These are phyloP conservation scores for Colletes gigas DNA, from an alignment of 1,140 invertebrate species.

Conservation along the genomic window DNA sequence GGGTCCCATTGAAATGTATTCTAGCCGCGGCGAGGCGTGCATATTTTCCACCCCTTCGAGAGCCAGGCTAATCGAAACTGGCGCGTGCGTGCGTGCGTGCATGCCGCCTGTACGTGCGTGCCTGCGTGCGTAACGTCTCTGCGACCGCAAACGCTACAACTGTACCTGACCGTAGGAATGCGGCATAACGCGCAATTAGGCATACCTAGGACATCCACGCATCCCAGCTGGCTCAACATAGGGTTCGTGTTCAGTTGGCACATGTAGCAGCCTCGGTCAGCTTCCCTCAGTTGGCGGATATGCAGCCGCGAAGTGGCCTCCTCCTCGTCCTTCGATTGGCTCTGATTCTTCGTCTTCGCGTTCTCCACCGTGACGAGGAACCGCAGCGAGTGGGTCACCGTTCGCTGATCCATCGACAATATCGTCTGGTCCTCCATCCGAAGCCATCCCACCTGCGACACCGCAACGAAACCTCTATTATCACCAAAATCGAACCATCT, in stretches of 20 bases:
- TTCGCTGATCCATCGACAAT: slow-evolving; percentile 82
- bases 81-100: slow-evolving; percentile 21
- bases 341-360: slow-evolving; percentile 72
- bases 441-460: slow-evolving; percentile 83
- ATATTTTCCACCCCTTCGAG: slow-evolving; percentile 57
- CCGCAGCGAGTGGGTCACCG: slow-evolving; percentile 82
- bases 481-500: too few relatives aligned
- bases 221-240: slow-evolving; percentile 93
- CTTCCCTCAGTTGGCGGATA: slow-evolving; percentile 80
- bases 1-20: slow-evolving; percentile 52
- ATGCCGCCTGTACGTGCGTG: slow-evolving; percentile 11
- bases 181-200: slow-evolving; percentile 71
- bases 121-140: slow-evolving; percentile 49
- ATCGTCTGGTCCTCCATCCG: slow-evolving; percentile 83
- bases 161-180: slow-evolving; percentile 64
- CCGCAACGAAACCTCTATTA: neutral
- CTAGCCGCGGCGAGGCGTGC: slow-evolving; percentile 56
- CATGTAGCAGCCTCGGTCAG: slow-evolving; percentile 88
- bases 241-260: slow-evolving; percentile 93
- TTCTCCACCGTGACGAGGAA: slow-evolving; percentile 81
- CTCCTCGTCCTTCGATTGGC: slow-evolving; percentile 70
- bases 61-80: slow-evolving; percentile 56
- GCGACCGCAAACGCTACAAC: slow-evolving; percentile 58
- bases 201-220: slow-evolving; percentile 93
- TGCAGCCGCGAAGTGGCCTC: slow-evolving; percentile 81